Evolutionary conservation across 1,140 invertebrate species (phyloP).

Genomic region (Drosophila miranda): DNA sequence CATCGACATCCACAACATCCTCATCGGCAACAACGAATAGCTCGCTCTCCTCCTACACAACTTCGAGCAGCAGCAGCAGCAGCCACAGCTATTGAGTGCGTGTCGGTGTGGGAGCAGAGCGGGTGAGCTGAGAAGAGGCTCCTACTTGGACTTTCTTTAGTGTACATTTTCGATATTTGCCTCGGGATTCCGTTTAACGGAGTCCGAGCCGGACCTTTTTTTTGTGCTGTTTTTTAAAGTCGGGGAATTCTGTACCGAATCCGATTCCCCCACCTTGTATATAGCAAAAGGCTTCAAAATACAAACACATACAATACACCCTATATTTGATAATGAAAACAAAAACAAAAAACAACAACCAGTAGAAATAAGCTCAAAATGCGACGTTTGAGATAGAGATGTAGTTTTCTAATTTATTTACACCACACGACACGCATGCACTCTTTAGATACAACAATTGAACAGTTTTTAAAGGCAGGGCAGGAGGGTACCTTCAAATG

Average conservation of each 20-base stretch:
- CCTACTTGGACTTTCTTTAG: constrained; percentile 32
- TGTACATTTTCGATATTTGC: constrained; percentile 22
- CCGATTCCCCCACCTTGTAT: constrained; percentile 35
- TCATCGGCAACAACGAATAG: constrained; percentile 48
- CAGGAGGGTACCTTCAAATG: constrained; percentile 22
- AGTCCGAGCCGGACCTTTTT: constrained; percentile 3
- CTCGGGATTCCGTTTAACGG: constrained; percentile 20
- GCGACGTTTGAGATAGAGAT: constrained; percentile 51
- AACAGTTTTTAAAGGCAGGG: constrained; percentile 33
- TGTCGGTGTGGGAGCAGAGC: constrained; percentile 8
- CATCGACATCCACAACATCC: constrained; percentile 22
- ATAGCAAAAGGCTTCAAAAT: constrained; percentile 48
- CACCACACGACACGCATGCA: constrained; percentile 45
- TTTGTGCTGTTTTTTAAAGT: background rate
- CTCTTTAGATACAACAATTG: constrained; percentile 53
- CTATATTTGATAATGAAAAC: constrained; percentile 65
- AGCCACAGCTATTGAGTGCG: constrained; percentile 49
- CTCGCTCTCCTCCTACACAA: constrained; percentile 57
- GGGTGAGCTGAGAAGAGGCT: constrained; percentile 50
- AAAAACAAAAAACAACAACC: background rate
- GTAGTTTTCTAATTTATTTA: constrained; percentile 71
- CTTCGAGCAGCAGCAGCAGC: constrained; percentile 36
- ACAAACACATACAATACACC: constrained; percentile 12
- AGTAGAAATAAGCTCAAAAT: constrained; percentile 69
- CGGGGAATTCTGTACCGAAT: too few relatives aligned